A percentile compares a stretch with the other conserved stretches of the same genome.
Conservation (phyloP, 2,888 invertebrate genomes). For the Hirtodrosophila trivittata region DNA sequence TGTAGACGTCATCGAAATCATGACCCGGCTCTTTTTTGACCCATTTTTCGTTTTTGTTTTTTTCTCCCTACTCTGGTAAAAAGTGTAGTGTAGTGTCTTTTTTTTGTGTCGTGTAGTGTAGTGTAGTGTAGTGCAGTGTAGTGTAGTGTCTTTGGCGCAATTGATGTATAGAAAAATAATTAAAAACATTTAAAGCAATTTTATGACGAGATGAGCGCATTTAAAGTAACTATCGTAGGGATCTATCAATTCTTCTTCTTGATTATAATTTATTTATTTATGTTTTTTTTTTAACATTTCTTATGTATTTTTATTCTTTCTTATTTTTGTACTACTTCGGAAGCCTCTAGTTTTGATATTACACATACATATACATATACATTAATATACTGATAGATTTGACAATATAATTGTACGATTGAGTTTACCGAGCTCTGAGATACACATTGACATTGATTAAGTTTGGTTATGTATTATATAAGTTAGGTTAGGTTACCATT, state of each 20-base stretch:
- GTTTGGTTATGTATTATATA: conserved; percentile 49
- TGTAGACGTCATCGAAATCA: conserved; percentile 43
- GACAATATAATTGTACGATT: conserved; percentile 50
- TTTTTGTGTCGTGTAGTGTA: conserved; percentile 11
- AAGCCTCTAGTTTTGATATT: conserved; percentile 75
- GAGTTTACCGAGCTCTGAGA: conserved; percentile 31
- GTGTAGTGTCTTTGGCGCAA: conserved; percentile 28
- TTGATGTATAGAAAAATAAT: conserved; percentile 19
- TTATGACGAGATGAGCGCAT: conserved; percentile 58
- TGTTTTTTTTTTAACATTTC: conserved; percentile 2
- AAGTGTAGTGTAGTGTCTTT: conserved; percentile 27
- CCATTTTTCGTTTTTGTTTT: conserved; percentile 29
- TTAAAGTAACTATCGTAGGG: conserved; percentile 53
- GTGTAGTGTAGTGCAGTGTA: conserved; percentile 50
- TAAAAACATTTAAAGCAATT: conserved; percentile 54
- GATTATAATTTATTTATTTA: conserved; percentile 5
- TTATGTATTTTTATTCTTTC: conserved; percentile 4
- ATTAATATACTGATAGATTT: conserved; percentile 65
- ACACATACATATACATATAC: conserved; percentile 50
- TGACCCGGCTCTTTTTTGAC: conserved; percentile 1
- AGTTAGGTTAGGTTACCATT: conserved; percentile 20
- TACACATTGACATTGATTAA: conserved; percentile 57
- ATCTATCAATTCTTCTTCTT: conserved; percentile 31
- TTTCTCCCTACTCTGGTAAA: not conserved
- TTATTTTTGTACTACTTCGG: conserved; percentile 70